Evolutionary conservation across 2,888 invertebrate genomes (phyloP).

Genomic region (Pilophorus perplexus): DNA sequence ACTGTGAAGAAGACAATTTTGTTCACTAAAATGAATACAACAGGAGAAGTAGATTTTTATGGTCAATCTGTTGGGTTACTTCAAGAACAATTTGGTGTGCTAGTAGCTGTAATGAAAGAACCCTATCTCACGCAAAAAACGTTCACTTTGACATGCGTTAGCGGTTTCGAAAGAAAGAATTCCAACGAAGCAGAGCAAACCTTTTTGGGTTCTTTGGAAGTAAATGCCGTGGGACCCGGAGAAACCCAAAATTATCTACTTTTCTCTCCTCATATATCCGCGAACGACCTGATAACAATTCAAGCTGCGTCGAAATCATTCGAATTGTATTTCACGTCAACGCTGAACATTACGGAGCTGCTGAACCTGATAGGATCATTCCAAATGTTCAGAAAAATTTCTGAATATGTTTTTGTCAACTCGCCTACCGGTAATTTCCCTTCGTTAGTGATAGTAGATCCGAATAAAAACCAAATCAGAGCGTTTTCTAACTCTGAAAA

Average conservation of each 20-base stretch:
- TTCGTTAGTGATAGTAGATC: too few species aligned
- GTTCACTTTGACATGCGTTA: conserved; percentile 9
- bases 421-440: too few species aligned
- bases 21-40: not conserved
- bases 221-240: not conserved
- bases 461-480: too few species aligned
- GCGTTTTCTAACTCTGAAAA: too few species aligned
- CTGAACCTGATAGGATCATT: too few species aligned
- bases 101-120: conserved; percentile 15
- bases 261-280: not conserved
- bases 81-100: not conserved
- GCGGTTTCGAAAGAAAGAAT: not conserved
- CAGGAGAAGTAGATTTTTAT: not conserved
- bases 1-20: conserved; percentile 1
- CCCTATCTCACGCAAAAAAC: not conserved
- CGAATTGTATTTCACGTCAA: too few species aligned
- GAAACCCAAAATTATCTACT: conserved; percentile 5
- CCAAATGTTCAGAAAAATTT: not conserved
- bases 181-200: not conserved
- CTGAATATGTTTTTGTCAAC: not conserved
- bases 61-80: not conserved
- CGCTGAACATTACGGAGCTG: conserved; percentile 4
- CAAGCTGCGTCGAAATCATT: conserved; percentile 14
- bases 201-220: conserved; percentile 5
- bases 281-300: not conserved